Evolutionary conservation across 2,113 vertebrate species (phyloP), one percentile per base, ranked within the genome.

Genomic region (Calonectris borealis): DNA sequence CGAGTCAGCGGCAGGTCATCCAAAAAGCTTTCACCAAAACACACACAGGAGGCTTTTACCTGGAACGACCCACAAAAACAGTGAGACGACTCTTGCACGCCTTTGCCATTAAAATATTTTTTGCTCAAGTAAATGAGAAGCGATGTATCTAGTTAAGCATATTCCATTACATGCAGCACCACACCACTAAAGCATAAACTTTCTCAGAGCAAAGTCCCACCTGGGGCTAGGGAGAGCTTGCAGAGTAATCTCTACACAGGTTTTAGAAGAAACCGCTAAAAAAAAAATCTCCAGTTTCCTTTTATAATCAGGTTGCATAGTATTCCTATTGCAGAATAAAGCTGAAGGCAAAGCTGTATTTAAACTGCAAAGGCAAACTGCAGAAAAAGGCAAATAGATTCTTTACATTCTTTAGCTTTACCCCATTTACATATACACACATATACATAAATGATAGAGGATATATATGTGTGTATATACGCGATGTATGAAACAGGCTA

Each of bases 1-100:
- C 3, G 2, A 64, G 58, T 31, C 64, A 88, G 62, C 79, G 22
- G 15, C 0, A 25, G 70, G 87, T 27, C 83, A 85, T 9, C 77
- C 75, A 29, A 21, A 88, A 52, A 66, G 21, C 84, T 44, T 13
- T 36, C 91, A 26, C 40, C 64, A 60, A 58, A 38, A 62, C 40
- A 72, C 79, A 27, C 60, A 13, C 4, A 26, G 36, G 48, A 64
- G 66, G 40, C 54, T 72, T 66, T 16, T 36, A 86, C 78, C 91
- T 25, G 7, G 34, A 60, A 40, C 0, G 1, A 61, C 44, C 62
- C 71, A 27, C 65, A 42, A 4, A 12, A 11, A 0, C 70, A 48
- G 26, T 0, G 66, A 68, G 38, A 22, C 7, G 65, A 51, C 57
- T 44, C 54, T 4, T 12, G 14, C 16, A 3, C 1, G 29, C 13